phyloP scores from a whole-genome alignment of 2,888 invertebrate genomes.

The Neoitamus cyanurus region DNA sequence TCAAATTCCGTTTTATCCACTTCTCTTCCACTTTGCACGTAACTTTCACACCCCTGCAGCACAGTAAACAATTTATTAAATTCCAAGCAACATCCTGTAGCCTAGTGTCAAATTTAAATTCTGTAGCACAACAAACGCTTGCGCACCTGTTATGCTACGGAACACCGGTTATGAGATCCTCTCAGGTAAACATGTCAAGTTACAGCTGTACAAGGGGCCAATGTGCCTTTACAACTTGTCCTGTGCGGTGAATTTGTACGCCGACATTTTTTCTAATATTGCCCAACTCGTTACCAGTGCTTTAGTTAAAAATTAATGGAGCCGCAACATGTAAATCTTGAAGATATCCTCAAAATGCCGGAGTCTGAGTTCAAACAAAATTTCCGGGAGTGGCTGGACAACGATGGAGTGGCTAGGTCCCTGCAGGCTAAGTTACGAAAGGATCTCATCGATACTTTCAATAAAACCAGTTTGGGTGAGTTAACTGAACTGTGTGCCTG shows the following conservation, averaged over 20 bases:
- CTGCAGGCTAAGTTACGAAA: constrained; percentile 62
- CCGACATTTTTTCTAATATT: not conserved
- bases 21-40: no score
- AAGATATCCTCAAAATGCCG: constrained; percentile 60
- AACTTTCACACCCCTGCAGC: no score
- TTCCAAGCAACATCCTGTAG: not conserved
- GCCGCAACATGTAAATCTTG: constrained; percentile 55
- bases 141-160: constrained; percentile 16
- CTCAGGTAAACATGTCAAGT: constrained; percentile 27
- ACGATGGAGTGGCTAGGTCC: constrained; percentile 61
- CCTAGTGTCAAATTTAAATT: not conserved
- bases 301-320: not conserved
- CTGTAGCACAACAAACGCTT: not conserved
- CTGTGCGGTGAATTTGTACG: not conserved
- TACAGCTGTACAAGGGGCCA: not conserved
- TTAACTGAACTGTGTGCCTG: not conserved
- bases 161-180: not conserved
- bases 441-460: constrained; percentile 62
- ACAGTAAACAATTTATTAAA: no score
- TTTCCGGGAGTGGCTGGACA: constrained; percentile 63
- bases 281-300: not conserved
- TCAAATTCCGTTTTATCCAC: no score
- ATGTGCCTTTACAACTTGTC: not conserved
- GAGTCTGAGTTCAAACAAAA: constrained; percentile 62
- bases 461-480: constrained; percentile 63